Percentiles rank a stretch among this genome's conserved stretches.
phyloP scores from a whole-genome alignment of 2,888 invertebrate species.

The Brachylomia viminalis region DNA sequence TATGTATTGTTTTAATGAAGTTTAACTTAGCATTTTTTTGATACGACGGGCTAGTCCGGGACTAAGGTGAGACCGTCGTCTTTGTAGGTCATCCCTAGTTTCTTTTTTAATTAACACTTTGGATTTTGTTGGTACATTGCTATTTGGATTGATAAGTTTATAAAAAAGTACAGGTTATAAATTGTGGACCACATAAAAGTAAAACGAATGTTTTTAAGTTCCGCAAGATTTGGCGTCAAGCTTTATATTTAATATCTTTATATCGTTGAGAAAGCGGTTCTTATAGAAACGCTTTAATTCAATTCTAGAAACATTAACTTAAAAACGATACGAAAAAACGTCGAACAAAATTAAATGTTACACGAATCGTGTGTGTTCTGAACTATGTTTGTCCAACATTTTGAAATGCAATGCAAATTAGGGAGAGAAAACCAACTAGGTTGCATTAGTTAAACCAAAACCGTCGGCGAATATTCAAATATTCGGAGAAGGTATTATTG shows the following conservation, averaged over 20 bases:
- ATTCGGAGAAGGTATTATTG: constrained; percentile 14
- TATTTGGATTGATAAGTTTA: background rate
- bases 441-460: constrained; percentile 25
- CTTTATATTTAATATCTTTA: background rate
- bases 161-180: background rate
- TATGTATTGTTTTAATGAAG: too few species aligned
- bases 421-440: background rate
- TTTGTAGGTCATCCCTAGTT: background rate
- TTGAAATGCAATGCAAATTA: constrained; percentile 29
- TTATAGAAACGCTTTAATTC: background rate
- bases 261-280: background rate
- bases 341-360: background rate
- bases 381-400: constrained; percentile 17
- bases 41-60: background rate
- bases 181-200: background rate
- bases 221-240: background rate
- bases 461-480: constrained; percentile 41
- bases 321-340: background rate
- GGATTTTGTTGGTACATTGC: background rate
- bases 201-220: background rate
- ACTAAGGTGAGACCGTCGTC: background rate
- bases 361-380: background rate
- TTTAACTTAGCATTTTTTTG: background rate
- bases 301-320: background rate
- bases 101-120: background rate